Percentiles rank a stretch among this genome's conserved stretches.
Evolutionary conservation across 2,113 vertebrate species (phyloP).

Genomic region (Blennius ocellaris): DNA sequence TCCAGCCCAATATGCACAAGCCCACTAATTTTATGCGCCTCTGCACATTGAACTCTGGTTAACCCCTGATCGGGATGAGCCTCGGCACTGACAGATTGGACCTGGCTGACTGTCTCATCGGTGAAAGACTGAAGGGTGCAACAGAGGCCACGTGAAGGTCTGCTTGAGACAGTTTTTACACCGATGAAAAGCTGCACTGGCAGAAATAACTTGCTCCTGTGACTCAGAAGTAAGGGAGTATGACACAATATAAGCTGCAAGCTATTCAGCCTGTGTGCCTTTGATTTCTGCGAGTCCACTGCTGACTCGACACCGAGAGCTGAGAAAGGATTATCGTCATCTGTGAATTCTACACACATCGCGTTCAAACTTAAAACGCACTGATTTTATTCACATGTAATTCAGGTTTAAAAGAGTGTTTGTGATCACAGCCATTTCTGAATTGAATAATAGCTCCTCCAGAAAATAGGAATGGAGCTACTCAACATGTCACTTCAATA

Average conservation of each 20-base stretch:
- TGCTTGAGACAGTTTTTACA: neutral
- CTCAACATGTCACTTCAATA: too few relatives aligned
- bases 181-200: neutral
- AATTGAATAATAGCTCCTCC: too few relatives aligned
- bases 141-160: neutral
- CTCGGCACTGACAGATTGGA: slow-evolving; percentile 51
- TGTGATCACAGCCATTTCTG: too few relatives aligned
- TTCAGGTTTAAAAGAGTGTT: too few relatives aligned
- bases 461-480: too few relatives aligned
- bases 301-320: neutral
- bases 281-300: slow-evolving; percentile 10
- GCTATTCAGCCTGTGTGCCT: slow-evolving; percentile 11
- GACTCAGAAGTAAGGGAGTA: slow-evolving; percentile 1
- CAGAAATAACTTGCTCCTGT: neutral
- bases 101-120: slow-evolving; percentile 38
- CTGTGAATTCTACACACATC: neutral
- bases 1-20: slow-evolving; percentile 59
- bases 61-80: slow-evolving; percentile 66
- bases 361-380: too few relatives aligned
- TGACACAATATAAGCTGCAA: neutral
- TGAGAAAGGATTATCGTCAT: slow-evolving; percentile 21
- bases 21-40: slow-evolving; percentile 63
- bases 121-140: slow-evolving; percentile 23
- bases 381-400: too few relatives aligned
- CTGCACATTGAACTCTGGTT: slow-evolving; percentile 75